Base-by-base conservation (phyloP, 2,888 invertebrate species). In the Ectobius pallidus region DNA sequence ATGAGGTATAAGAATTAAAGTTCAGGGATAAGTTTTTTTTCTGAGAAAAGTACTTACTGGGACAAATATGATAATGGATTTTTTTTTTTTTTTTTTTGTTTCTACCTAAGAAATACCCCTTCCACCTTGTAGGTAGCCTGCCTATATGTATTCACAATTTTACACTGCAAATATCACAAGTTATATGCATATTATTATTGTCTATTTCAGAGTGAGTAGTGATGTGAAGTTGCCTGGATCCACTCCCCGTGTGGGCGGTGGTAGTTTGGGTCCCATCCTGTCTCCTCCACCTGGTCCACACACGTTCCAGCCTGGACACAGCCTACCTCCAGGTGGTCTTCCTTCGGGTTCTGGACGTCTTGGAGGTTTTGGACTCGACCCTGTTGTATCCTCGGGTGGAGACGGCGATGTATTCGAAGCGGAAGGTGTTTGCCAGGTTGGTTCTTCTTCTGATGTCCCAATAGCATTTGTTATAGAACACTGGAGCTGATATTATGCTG, bases 231-330 rank as follows among this genome's bases (percentile, higher is more conserved):
- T 65, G 22, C 44, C 44, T 1, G 18, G 65, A 3, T 65, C 71
- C 9, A 20, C 63, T 18, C 44, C 71, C 4, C 71, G 63, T 34
- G 30, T 39, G 27, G 46, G 63, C 27, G 22, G 32, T 34, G 69
- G 69, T 11, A 30, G 67, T 25, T 25, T 74, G n/a, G 74, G 74
- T 3, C 72, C 74, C 9, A 63, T 74, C n/a, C 20, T 70, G 25
- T 72, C 74, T 3, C 72, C 74, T 39, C 74, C 74, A 3, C 32
- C 69, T 4, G 71, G 71, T 14, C 71, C 74, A 7, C 74, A 74
- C 69, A 72, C 72, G 4, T 74, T 74, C 46, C 74, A 74, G 46
- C 74, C 74, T 7, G 71, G 71, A 9, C 74, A 71, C 27, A 68
- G 70, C 20, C 44, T 70, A 30, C 67, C 67, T n/a, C 73, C 73